phyloP scores from a whole-genome alignment of 1,140 invertebrate species.

The Coptotermes formosanus region DNA sequence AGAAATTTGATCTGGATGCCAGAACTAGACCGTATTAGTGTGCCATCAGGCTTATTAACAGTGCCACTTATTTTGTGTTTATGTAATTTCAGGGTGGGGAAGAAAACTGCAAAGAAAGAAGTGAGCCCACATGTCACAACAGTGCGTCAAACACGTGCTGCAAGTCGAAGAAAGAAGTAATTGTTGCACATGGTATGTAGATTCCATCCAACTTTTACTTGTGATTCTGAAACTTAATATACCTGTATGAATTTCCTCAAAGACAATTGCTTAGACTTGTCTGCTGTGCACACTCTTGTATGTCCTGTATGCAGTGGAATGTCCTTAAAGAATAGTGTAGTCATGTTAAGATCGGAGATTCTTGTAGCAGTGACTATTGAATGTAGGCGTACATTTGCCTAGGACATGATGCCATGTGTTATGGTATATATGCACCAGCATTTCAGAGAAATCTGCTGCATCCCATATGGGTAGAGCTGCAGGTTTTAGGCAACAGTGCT shows the following conservation, averaged over 20 bases:
- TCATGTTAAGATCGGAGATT: background rate
- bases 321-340: background rate
- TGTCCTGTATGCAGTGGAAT: too few relatives aligned
- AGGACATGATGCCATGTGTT: too few relatives aligned
- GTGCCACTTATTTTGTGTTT: background rate
- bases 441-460: too few relatives aligned
- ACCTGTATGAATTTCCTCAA: background rate
- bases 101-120: background rate
- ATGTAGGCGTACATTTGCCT: background rate
- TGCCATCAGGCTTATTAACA: background rate
- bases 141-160: background rate
- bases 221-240: background rate
- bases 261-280: too few relatives aligned
- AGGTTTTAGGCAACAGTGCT: too few relatives aligned
- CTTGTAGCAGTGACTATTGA: background rate
- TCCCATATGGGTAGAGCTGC: too few relatives aligned
- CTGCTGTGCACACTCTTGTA: too few relatives aligned
- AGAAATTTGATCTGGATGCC: background rate
- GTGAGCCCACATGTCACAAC: background rate
- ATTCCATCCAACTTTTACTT: background rate
- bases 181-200: background rate
- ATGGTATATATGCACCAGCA: too few relatives aligned
- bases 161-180: conserved; percentile 1
- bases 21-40: background rate
- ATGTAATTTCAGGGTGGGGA: background rate